Evolutionary conservation across 2,797 vertebrate genomes (phyloP), one percentile per base, ranked within the genome.

Genomic region (Scleropages formosus): DNA sequence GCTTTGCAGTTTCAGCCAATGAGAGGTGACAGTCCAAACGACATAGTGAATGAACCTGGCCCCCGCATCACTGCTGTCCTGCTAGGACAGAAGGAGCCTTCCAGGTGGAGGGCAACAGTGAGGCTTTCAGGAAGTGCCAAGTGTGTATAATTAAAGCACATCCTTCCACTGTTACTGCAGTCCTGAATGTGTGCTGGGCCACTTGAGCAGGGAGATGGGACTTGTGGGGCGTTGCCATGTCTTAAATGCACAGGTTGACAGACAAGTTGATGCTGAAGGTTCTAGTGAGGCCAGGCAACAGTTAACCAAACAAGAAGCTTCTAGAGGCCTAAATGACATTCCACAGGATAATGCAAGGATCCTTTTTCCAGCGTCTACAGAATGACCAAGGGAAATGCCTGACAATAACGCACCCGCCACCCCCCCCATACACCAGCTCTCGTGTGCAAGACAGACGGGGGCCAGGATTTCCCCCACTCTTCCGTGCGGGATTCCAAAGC

Each of bases 151-250:
- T 72, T 76, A 73, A 77, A 76, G 49, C 47, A 88, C 81, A 90
- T 93, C 92, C 91, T 91, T 80, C 83, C 82, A 91, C 92, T 93
- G 91, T 93, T 79, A 73, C 77, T 47, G 74, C 1, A 18, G 16
- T 27, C 22, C 62, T 65, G 63, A 26, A 73, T 31, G 70, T 59
- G 73, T 46, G 44, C 63, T 72, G 67, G 78, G 65, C 80, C 75
- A 60, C 60, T 61, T 39, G 75, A n/a, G 49, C 31, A 20, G 44
- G 47, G 20, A 67, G 65, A 71, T 56, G 56, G 70, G 44, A n/a
- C 66, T 44, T 68, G 12, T 13, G 46, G 12, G 47, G 15, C 18
- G 44, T 20, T 47, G 22, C 66, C 4, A 31, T 39, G 66, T 22
- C 7, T 24, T 47, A 24, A n/a, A 66, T 18, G 18, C 20, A 20